These are phyloP conservation scores for Pseudoatta argentina DNA, from an alignment of 1,140 invertebrate genomes.

Conservation along the genomic window DNA sequence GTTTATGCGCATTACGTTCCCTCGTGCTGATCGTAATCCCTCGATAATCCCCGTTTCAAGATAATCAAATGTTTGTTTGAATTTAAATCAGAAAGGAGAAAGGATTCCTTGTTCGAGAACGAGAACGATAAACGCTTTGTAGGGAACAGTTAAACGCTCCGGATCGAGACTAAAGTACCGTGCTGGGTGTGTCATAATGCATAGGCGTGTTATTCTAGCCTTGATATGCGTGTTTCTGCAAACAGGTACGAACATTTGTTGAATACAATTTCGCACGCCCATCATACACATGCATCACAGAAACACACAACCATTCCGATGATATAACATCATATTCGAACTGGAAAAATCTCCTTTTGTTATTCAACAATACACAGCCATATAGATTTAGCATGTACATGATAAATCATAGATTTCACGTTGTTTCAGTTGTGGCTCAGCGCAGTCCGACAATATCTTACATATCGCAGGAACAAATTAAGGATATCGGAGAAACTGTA, in stretches of 20 bases:
- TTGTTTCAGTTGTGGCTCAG: constrained; percentile 88
- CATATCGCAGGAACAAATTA: constrained; percentile 96
- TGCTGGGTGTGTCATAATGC: constrained; percentile 78
- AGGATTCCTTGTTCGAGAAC: constrained; percentile 23
- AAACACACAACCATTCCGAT: background rate
- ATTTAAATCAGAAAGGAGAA: background rate
- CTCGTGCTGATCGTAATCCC: background rate
- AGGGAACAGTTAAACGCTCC: constrained; percentile 47
- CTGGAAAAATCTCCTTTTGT: background rate
- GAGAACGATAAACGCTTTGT: background rate
- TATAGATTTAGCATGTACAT: background rate
- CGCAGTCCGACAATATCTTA: constrained; percentile 96
- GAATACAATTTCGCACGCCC: background rate
- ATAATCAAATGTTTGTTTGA: background rate
- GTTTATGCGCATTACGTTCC: background rate
- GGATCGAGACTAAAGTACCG: constrained; percentile 3
- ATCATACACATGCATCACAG: background rate
- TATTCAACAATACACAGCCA: background rate
- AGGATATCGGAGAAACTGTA: constrained; percentile 95
- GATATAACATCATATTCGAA: background rate
- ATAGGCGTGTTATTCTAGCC: constrained; percentile 52
- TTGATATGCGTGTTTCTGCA: constrained; percentile 68
- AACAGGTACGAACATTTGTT: constrained; percentile 67
- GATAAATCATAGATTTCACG: background rate
- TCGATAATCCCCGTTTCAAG: constrained; percentile 55